A percentile compares a stretch with the other conserved stretches of the same genome.
Evolutionary conservation across 2,797 vertebrate genomes (phyloP).

Genomic region (Setipinna tenuifilis): DNA sequence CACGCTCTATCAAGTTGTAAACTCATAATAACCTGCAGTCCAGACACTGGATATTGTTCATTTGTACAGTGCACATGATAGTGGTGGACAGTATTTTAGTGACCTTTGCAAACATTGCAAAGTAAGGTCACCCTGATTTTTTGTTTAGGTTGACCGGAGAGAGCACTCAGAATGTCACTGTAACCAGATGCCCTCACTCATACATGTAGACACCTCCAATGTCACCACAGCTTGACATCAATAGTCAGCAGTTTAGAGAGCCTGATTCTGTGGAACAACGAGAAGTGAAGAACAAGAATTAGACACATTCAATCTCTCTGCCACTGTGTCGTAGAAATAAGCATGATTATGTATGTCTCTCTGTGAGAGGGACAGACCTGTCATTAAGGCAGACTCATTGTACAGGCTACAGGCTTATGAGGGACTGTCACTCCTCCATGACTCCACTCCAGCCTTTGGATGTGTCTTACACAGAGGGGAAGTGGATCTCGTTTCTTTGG

Average conservation of each 20-base stretch:
- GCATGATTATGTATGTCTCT: neutral
- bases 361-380: neutral
- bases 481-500: slow-evolving; percentile 76
- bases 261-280: neutral
- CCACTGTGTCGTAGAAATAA: neutral
- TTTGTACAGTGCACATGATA: neutral
- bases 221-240: neutral
- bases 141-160: no score
- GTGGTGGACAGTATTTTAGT: neutral
- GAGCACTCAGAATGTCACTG: neutral
- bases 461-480: slow-evolving; percentile 66
- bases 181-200: neutral
- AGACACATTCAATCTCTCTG: neutral
- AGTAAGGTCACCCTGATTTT: neutral
- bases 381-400: neutral
- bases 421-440: slow-evolving; percentile 16
- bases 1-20: neutral
- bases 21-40: neutral
- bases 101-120: neutral
- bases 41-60: neutral
- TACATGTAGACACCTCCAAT: neutral
- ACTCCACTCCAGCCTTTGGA: slow-evolving; percentile 72
- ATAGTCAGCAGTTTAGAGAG: neutral
- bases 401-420: neutral
- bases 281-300: no score